A percentile compares a stretch with the other conserved stretches of the same genome.
These are phyloP conservation scores for Theristicus caerulescens DNA, from an alignment of 2,113 vertebrate genomes.

Conservation along the genomic window DNA sequence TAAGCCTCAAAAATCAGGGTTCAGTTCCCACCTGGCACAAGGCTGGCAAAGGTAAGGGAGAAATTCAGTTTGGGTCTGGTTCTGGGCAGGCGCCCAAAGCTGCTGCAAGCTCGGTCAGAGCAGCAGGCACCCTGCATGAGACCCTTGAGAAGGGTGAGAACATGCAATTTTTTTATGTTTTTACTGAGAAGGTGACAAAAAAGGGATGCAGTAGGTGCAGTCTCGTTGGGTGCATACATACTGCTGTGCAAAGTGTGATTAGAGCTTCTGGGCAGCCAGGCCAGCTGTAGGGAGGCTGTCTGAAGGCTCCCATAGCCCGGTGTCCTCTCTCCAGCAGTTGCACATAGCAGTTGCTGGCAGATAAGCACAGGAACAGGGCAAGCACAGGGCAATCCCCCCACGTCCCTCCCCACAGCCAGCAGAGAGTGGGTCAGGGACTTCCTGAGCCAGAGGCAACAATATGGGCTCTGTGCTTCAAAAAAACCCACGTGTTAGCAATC, in stretches of 20 bases:
- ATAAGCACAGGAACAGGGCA: neutral
- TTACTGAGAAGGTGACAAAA: neutral
- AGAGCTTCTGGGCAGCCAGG: neutral
- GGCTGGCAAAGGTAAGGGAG: neutral
- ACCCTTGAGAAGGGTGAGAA: neutral
- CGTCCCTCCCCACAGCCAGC: neutral
- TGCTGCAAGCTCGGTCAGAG: neutral
- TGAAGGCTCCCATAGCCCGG: neutral
- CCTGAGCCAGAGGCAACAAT: neutral
- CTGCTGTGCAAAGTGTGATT: neutral
- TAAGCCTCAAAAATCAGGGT: neutral
- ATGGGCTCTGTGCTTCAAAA: neutral
- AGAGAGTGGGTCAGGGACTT: neutral
- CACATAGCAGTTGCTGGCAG: neutral
- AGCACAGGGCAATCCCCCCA: neutral
- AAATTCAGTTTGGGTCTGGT: neutral
- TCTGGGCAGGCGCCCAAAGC: neutral
- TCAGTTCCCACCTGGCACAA: neutral
- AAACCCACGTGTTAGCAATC: neutral
- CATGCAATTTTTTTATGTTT: neutral
- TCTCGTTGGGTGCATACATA: neutral
- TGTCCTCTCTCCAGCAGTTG: neutral
- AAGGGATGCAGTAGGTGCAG: neutral
- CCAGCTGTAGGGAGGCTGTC: neutral
- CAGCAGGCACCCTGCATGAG: fast-evolving